Conservation (phyloP, 2,888 invertebrate genomes). For the Abscondita cerata region DNA sequence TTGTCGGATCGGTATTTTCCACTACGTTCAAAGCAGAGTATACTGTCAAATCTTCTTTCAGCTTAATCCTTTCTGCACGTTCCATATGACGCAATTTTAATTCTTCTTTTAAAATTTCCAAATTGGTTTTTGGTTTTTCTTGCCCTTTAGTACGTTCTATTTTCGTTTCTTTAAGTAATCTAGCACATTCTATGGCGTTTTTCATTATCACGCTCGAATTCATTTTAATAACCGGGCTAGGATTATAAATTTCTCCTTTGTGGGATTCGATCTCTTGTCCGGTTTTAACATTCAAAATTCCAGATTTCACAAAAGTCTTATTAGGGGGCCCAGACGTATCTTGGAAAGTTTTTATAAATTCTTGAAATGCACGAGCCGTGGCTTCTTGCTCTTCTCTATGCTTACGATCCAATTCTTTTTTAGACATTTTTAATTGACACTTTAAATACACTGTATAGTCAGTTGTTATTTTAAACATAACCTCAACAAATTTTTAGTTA, state of each 20-base stretch:
- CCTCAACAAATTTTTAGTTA: conserved; percentile 63
- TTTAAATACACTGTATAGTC: neutral
- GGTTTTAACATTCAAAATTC: conserved; percentile 90
- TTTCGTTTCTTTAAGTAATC: conserved; percentile 66
- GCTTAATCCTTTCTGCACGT: conserved; percentile 87
- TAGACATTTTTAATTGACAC: conserved; percentile 57
- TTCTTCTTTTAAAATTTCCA: conserved; percentile 97
- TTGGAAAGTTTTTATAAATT: conserved; percentile 96
- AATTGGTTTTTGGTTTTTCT: conserved; percentile 92
- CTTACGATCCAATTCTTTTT: conserved; percentile 80
- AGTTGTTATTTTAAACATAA: neutral
- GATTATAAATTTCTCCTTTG: conserved; percentile 88
- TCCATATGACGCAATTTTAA: conserved; percentile 93
- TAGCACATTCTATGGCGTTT: conserved; percentile 72
- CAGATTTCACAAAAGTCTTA: conserved; percentile 80
- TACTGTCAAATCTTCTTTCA: conserved; percentile 69
- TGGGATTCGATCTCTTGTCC: conserved; percentile 83
- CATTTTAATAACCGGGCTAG: conserved; percentile 73
- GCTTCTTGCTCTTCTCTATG: conserved; percentile 86
- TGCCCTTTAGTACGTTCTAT: conserved; percentile 68
- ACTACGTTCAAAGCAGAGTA: conserved; percentile 47
- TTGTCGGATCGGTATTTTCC: conserved; percentile 91
- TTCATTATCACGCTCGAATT: conserved; percentile 64
- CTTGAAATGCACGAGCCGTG: conserved; percentile 90
- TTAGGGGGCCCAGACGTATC: conserved; percentile 64